phyloP scores from a whole-genome alignment of 2,113 vertebrate species.

The Pelodiscus sinensis region DNA sequence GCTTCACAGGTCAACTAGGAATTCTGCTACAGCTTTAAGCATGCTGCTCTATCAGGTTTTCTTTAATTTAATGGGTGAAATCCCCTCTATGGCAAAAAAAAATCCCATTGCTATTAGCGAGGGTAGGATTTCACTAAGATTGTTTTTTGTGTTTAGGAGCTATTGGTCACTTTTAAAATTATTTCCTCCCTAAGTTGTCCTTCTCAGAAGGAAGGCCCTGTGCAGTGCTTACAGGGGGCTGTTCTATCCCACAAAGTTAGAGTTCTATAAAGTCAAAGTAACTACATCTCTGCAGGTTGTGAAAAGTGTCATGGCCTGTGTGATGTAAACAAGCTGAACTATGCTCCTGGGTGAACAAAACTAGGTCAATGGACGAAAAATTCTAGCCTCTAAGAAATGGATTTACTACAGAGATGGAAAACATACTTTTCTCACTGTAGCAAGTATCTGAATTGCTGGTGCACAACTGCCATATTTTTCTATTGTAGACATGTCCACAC shows the following conservation, averaged over 20 bases:
- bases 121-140: neutral
- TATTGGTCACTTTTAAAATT: neutral
- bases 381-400: neutral
- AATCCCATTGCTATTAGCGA: neutral
- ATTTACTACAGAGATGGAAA: neutral
- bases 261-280: neutral
- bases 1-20: neutral
- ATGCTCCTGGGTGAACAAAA: neutral
- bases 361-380: neutral
- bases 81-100: neutral
- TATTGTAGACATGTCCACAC: neutral
- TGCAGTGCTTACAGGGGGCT: neutral
- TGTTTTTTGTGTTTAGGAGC: neutral
- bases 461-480: neutral
- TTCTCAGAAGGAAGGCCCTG: neutral
- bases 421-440: neutral
- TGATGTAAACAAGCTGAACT: neutral
- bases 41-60: neutral
- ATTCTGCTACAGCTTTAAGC: neutral
- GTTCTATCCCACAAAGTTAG: neutral
- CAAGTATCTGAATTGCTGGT: neutral
- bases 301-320: neutral
- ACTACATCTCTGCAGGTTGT: neutral
- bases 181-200: neutral
- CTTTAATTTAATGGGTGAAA: neutral